Evolutionary conservation across 2,113 vertebrate genomes (phyloP), one percentile per base, ranked within the genome.

Genomic region (Drymodes brunneopygia): DNA sequence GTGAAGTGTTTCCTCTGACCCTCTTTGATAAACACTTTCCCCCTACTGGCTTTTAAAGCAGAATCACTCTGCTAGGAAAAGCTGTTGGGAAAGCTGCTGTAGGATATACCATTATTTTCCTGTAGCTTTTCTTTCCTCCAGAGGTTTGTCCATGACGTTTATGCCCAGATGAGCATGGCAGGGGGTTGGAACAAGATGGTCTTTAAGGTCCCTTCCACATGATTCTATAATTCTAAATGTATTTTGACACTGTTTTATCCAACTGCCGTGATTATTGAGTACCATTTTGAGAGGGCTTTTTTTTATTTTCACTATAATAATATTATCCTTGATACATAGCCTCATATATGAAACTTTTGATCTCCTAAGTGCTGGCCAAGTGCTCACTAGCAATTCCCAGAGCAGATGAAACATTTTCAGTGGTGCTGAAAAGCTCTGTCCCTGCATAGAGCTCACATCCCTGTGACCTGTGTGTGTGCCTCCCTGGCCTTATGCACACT

Each of bases 401-500:
- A 33, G 69, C 54, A 74, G 54, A 24, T 53, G 19, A 48, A 74
- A 66, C 33, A 6, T 29, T 31, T 11, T 2, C 15, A 31, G 28
- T 15, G 1, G 0, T 2, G 11, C 11, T 25, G 28, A 50, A 77
- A 6, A 79, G 25, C 38, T 42, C 79, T 24, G 24, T 27, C 22
- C 47, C 31, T 15, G 57, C 31, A 14, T 5, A 1, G 3, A 33
- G 19, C 71, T 85, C 4, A 0, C 19, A 33, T 17, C 42, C 25
- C 11, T 25, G 51, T 0, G 0, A 33, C 31, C 35, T 42, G 15
- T 66, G 19, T 2, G 1, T 20, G 45, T 80, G 13, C 15, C 27
- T 51, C 74, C 35, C 22, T 1, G 7, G 62, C 79, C 62, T 79
- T 5, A 3, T 56, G n/a, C 45, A 57, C 36, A 3, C 25, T 33